Conservation (phyloP, 2,113 vertebrate genomes). For the Equus quagga region DNA sequence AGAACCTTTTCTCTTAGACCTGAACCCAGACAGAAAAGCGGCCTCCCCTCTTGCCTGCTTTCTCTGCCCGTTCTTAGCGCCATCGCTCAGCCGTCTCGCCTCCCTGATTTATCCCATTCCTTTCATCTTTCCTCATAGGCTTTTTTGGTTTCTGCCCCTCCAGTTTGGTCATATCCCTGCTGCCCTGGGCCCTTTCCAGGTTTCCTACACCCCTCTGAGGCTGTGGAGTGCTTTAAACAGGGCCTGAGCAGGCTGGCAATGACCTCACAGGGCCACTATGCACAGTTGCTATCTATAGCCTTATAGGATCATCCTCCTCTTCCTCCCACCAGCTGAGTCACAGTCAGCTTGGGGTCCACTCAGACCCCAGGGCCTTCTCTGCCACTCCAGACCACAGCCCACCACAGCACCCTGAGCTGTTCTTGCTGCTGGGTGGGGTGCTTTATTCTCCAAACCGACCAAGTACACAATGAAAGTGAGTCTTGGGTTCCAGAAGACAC, state of each 20-base stretch:
- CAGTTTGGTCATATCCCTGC: slow-evolving; percentile 71
- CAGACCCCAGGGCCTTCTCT: slow-evolving; percentile 58
- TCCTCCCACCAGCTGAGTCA: slow-evolving; percentile 67
- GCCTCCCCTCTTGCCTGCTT: neutral
- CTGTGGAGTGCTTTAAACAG: slow-evolving; percentile 62
- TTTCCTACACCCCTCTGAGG: slow-evolving; percentile 66
- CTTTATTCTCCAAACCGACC: neutral
- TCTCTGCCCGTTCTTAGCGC: neutral
- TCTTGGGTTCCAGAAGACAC: neutral
- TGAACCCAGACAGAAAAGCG: neutral
- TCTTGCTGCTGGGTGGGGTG: neutral
- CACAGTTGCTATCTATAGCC: slow-evolving; percentile 78
- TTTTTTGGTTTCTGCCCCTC: slow-evolving; percentile 71
- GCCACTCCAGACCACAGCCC: neutral
- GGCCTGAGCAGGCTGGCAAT: slow-evolving; percentile 58
- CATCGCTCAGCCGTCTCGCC: slow-evolving; percentile 15
- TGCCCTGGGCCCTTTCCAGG: slow-evolving; percentile 72
- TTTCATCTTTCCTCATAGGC: slow-evolving; percentile 78
- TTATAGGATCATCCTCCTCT: slow-evolving; percentile 54
- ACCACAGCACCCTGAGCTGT: neutral
- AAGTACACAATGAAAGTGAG: neutral
- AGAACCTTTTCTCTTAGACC: neutral
- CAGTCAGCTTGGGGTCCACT: slow-evolving; percentile 55
- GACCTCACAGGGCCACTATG: slow-evolving; percentile 79
- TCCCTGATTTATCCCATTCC: slow-evolving; percentile 76